Conservation (phyloP, 2,113 vertebrate species). For the Tiliqua scincoides region DNA sequence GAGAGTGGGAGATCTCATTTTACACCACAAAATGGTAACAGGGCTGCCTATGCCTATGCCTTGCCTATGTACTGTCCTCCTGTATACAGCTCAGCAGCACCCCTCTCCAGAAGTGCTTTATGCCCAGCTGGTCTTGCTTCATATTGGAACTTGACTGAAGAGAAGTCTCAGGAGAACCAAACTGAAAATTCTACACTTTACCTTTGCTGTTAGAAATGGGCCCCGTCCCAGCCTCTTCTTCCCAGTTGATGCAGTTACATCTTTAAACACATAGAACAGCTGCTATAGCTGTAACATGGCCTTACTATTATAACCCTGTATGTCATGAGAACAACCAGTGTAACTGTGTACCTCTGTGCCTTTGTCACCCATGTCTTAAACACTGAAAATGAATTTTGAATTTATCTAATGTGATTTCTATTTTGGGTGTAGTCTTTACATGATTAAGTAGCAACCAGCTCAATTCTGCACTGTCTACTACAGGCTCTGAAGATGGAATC, state of each 20-base stretch:
- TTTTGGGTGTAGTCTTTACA: background rate
- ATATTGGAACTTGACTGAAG: background rate
- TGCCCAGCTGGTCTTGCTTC: background rate
- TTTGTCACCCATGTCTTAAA: constrained; percentile 1
- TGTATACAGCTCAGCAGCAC: no score
- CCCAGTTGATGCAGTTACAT: background rate
- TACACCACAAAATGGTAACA: background rate
- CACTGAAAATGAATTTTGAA: constrained; percentile 1
- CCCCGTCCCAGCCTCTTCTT: background rate
- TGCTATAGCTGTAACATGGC: background rate
- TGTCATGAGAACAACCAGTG: constrained; percentile 12
- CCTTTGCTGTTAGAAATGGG: background rate
- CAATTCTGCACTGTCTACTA: no score
- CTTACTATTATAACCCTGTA: background rate
- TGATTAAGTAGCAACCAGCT: background rate
- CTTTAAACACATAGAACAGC: background rate
- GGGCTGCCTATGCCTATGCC: no score
- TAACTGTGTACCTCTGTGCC: background rate
- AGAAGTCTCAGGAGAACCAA: no score
- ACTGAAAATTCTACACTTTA: no score
- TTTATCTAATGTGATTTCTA: background rate
- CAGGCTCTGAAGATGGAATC: constrained; percentile 5
- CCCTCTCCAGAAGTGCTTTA: background rate
- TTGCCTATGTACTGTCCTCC: no score
- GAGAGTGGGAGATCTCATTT: background rate